These are phyloP conservation scores for Bovichtus variegatus DNA, from an alignment of 2,797 vertebrate genomes.

Conservation along the genomic window DNA sequence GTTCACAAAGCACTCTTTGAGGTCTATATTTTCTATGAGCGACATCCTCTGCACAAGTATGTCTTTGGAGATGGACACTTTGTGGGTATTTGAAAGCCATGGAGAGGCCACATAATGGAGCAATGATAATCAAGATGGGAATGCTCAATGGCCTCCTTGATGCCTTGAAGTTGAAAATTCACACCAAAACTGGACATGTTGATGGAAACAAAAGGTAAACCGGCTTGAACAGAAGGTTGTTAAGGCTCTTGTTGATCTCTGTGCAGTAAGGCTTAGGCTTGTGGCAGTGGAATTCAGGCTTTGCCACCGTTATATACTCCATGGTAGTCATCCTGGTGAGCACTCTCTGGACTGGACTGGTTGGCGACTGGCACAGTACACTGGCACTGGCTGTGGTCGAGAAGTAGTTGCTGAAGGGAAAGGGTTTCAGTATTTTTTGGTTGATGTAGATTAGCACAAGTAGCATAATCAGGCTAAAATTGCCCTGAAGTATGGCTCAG, in stretches of 20 bases:
- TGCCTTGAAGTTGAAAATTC: slow-evolving; percentile 4
- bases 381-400: slow-evolving; percentile 65
- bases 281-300: slow-evolving; percentile 11
- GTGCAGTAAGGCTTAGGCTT: slow-evolving; percentile 20
- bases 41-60: slow-evolving; percentile 26
- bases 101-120: neutral
- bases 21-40: slow-evolving; percentile 61
- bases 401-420: slow-evolving; percentile 10
- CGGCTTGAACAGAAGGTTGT: neutral
- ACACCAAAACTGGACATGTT: neutral
- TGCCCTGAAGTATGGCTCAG: slow-evolving; percentile 65
- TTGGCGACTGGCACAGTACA: slow-evolving; percentile 61
- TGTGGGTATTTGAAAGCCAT: slow-evolving; percentile 10
- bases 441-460: slow-evolving; percentile 75
- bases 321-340: slow-evolving; percentile 69
- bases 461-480: slow-evolving; percentile 67
- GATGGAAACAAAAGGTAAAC: neutral
- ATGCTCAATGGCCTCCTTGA: neutral
- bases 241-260: neutral
- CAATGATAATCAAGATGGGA: neutral
- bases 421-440: slow-evolving; percentile 57
- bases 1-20: slow-evolving; percentile 34
- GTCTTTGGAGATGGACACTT: slow-evolving; percentile 41
- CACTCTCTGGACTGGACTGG: slow-evolving; percentile 50
- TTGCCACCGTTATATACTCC: slow-evolving; percentile 59